phyloP scores from a whole-genome alignment of 2,888 invertebrate species.

The Amiota minor region DNA sequence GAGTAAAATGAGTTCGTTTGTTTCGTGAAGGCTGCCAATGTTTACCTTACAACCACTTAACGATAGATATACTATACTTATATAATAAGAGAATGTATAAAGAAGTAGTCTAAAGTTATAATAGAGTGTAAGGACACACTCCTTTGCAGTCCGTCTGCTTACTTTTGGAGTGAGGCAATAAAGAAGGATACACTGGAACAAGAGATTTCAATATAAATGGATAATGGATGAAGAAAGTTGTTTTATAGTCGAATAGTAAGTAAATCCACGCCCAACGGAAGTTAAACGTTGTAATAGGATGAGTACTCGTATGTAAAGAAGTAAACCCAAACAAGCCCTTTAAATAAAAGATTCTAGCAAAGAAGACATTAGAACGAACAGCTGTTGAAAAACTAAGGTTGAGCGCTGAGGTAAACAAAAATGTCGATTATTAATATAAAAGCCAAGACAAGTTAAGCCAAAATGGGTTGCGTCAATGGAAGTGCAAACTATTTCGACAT shows the following conservation, averaged over 20 bases:
- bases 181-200: slow-evolving; percentile 34
- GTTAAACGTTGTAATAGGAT: too few species aligned
- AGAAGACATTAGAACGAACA: slow-evolving; percentile 60
- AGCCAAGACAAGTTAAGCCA: slow-evolving; percentile 58
- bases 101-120: slow-evolving; percentile 61
- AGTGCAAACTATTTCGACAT: slow-evolving; percentile 53
- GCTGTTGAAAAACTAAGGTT: slow-evolving; percentile 44
- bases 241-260: too few species aligned
- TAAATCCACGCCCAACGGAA: too few species aligned
- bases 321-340: slow-evolving; percentile 28
- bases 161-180: neutral
- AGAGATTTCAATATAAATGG: slow-evolving; percentile 34
- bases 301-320: too few species aligned
- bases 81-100: slow-evolving; percentile 4
- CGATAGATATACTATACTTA: neutral
- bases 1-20: neutral
- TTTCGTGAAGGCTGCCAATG: neutral
- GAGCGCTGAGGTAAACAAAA: slow-evolving; percentile 13
- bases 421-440: slow-evolving; percentile 22
- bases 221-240: neutral
- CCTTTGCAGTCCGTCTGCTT: neutral
- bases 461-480: slow-evolving; percentile 59
- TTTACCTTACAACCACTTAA: slow-evolving; percentile 23
- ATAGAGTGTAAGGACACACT: slow-evolving; percentile 37
- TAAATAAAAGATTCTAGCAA: slow-evolving; percentile 28